Evolutionary conservation across 2,888 invertebrate genomes (phyloP), one percentile per base, ranked within the genome.

Genomic region (Cheilosia vernalis): DNA sequence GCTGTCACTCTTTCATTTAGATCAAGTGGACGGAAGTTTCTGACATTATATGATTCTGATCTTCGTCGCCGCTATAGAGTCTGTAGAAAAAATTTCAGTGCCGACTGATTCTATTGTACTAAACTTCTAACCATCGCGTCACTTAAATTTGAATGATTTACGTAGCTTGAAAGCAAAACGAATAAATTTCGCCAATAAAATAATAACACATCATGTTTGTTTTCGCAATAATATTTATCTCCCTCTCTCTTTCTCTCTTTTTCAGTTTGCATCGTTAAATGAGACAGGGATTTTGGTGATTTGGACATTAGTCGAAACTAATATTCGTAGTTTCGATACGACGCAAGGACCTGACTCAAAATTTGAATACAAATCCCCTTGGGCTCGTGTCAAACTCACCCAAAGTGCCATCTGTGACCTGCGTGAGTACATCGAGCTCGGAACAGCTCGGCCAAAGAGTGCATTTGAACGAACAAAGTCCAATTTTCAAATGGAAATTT

Each of bases 221-320:
- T 13, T 49, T 21, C 2, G 49, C 9, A 4, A 4, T 17, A 49
- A 10, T 2, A 7, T 47, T 3, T 19, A 1, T 17, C n/a, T 6
- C 6, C 7, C 7, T 10, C 9, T 19, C 19, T 64, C 6, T 21
- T 21, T n/a, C 10, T 37, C 9, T 37, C 37, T 37, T 17, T 88
- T 89, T 7, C 79, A 93, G 93, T 90, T 92, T 63, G 91, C 90
- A 40, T 91, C 93, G 4, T 87, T 93, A 0, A 92, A 93, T 40
- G 92, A 93, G 72, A 90, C 90, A 7, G 93, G 93, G 0, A 87
- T 91, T 21, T 80, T 93, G 3, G 89, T 91, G 5, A 88, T 93
- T 61, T 93, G 93, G 93, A 92, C 92, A 0, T 88, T 93, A 9
- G 89, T 93, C 15, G 90, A 90, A 66, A 90, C 85, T 9, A 73